Percentiles rank a stretch among this genome's conserved stretches.
phyloP scores from a whole-genome alignment of 2,113 vertebrate species.

The Forbesichthys agassizii region DNA sequence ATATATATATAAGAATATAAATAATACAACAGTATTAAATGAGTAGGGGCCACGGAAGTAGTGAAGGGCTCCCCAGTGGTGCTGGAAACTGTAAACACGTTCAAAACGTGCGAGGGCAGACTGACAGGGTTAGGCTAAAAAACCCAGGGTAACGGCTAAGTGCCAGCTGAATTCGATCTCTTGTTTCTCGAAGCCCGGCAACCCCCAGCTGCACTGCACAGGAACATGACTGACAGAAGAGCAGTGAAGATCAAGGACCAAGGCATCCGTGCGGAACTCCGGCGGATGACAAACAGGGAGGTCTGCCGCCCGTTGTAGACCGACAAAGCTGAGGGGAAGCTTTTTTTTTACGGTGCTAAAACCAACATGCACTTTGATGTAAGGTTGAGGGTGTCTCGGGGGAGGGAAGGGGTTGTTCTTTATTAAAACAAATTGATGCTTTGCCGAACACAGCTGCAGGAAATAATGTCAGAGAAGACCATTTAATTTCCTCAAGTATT shows the following conservation, averaged over 20 bases:
- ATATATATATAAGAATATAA: not conserved
- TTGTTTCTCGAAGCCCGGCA: constrained; percentile 12
- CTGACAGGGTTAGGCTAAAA: constrained; percentile 9
- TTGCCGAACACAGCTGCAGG: constrained; percentile 11
- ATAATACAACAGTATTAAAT: not conserved
- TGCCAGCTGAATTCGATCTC: constrained; percentile 17
- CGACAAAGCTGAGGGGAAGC: not conserved
- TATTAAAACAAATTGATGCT: constrained; percentile 23
- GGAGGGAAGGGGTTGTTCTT: not conserved
- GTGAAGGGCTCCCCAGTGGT: not conserved
- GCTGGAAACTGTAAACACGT: not conserved
- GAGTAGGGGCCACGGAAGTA: not conserved
- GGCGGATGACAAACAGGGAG: not conserved
- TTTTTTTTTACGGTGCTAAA: not conserved
- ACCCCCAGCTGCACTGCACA: constrained; percentile 6
- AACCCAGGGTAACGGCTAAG: not conserved
- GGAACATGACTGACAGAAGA: constrained; percentile 22
- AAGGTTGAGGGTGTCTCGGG: constrained; percentile 15
- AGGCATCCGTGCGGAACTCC: constrained; percentile 7
- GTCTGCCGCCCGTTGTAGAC: not conserved
- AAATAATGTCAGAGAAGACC: constrained; percentile 33
- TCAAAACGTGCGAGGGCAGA: not conserved
- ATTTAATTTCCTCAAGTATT: constrained; percentile 51
- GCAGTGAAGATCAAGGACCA: constrained; percentile 25
- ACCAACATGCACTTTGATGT: constrained; percentile 11